Percentiles rank a stretch among this genome's conserved stretches.
Conservation (phyloP, 2,888 invertebrate species). For the Polydrusus tereticollis region DNA sequence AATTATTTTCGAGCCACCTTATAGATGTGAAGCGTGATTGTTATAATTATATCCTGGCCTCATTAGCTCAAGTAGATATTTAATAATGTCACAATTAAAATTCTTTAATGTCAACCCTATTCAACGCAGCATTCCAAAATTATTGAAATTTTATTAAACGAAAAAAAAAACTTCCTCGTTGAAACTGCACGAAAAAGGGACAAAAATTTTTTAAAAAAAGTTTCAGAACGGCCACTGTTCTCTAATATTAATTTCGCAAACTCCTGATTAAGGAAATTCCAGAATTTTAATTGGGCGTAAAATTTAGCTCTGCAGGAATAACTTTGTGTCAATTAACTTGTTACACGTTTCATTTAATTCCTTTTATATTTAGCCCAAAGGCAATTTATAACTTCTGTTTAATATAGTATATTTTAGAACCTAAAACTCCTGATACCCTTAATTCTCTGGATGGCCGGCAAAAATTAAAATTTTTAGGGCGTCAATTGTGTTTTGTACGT, state of each 20-base stretch:
- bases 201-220: conserved; percentile 1
- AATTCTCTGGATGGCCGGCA: background rate
- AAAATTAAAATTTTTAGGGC: background rate
- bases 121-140: background rate
- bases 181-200: conserved; percentile 6
- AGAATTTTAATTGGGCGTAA: background rate
- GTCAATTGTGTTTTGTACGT: too few relatives aligned
- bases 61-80: background rate
- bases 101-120: background rate
- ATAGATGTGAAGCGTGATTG: too few relatives aligned
- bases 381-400: background rate
- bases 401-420: background rate
- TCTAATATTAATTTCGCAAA: background rate
- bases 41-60: too few relatives aligned
- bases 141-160: conserved; percentile 9
- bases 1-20: too few relatives aligned
- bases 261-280: background rate
- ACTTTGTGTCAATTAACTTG: conserved; percentile 3
- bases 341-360: background rate
- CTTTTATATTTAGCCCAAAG: background rate
- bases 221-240: background rate
- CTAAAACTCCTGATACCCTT: background rate
- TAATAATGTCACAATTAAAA: background rate
- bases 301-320: background rate
- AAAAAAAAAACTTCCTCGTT: background rate